Base-by-base conservation (phyloP, 2,797 vertebrate species). In the Balearica regulorum region DNA sequence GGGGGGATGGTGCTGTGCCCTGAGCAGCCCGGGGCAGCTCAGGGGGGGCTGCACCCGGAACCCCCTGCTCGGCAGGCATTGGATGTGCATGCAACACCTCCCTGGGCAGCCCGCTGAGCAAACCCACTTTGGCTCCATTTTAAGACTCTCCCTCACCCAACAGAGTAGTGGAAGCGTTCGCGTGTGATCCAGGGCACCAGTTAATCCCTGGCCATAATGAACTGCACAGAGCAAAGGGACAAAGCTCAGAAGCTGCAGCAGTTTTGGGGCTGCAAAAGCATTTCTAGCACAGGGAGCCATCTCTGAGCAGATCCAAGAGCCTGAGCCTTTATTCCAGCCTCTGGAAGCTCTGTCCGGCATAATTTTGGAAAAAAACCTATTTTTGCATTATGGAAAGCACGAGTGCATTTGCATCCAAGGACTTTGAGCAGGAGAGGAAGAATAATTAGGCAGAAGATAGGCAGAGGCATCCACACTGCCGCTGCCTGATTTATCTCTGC, bases 41-140 rank as follows among this genome's bases (percentile, higher is more conserved):
- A 3, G 1, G 24, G 54, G 11, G 39, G 10, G 21, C 48, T 71
- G 72, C 53, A 48, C 53, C 62, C 9, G 5, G 39, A 80, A 5
- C 14, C 35, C 41, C 44, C 16, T 0, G 0, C 24, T 41, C 6
- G 2, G 3, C 33, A 43, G 66, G 57, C 37, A 9, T 35, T 3
- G 2, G 29, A 26, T 1, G 2, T 2, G 31, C 13, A 3, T 13
- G 53, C 29, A 39, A 5, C 69, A 54, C 13, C 44, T 60, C 29
- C 43, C 35, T 2, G 1, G 25, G 31, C 60, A 35, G 29, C 69
- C 16, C 6, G 1, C 26, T 3, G 3, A 53, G 57, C n/a, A 75
- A 49, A 75, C 14, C 16, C 31, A 1, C 15, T 17, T 3, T 3
- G 43, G 51, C 60, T 84, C 39, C 31, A 1, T 46, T 57, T 70